Evolutionary conservation across 2,113 vertebrate genomes (phyloP), one percentile per base, ranked within the genome.

Genomic region (Elephantulus edwardii): DNA sequence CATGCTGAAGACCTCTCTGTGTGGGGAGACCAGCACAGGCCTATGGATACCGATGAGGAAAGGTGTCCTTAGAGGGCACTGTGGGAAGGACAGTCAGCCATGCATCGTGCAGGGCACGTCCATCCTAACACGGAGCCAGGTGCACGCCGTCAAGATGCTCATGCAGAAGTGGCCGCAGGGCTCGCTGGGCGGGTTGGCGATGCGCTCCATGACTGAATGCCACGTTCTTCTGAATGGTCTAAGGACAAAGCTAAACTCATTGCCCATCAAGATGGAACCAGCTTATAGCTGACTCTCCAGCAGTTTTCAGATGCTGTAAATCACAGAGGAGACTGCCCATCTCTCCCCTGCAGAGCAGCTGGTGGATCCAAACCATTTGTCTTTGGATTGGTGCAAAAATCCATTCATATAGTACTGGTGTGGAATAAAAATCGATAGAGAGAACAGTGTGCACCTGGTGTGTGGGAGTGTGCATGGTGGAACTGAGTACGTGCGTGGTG

Each of bases 101-200:
- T 5, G 1, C 1, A 0, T 46, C 71, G 10, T 3, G 0, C 4
- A 8, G 30, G 30, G 54, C 71, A 20, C 66, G 5, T 28, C 70
- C 33, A 35, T 17, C 88, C 11, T 4, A 2, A 56, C 48, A 68
- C 20, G 22, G 22, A 38, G 10, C n/a, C 35, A 26, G 35, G 54
- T n/a, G 44, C 6, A 24, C 2, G 0, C 1, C 3, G 8, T 40
- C 56, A 24, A 5, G 6, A 6, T 2, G 60, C 40, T 9, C 28
- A 9, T 0, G 8, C 10, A 16, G 35, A 30, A 3, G 13, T 1
- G 30, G 40, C 30, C 35, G 1, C n/a, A 22, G 77, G 70, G 35
- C 72, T 58, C 17, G 8, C 35, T 62, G 76, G 16, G 30, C 48
- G 16, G 38, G 35, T 17, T 22, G 17, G 19, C 17, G 5, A 33